Percentiles rank a stretch among this genome's conserved stretches.
Evolutionary conservation across 2,797 vertebrate species (phyloP).

Genomic region (Podargus strigoides): DNA sequence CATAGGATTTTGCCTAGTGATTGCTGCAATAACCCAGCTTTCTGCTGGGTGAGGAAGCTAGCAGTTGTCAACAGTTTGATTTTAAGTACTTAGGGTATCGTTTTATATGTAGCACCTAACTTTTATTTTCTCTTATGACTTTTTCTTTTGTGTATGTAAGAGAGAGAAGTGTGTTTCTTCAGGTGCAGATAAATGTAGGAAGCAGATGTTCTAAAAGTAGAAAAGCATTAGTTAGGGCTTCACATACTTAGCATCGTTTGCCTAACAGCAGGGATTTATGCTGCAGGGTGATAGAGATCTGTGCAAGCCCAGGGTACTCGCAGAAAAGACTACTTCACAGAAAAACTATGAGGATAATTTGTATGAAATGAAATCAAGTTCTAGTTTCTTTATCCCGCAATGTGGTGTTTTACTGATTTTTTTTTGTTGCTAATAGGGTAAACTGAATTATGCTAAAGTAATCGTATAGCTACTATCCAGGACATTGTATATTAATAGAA

Average conservation of each 20-base stretch:
- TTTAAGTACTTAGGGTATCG: not conserved
- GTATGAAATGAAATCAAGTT: not conserved
- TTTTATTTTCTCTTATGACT: not conserved
- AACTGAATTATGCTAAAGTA: not conserved
- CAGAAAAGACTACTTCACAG: not conserved
- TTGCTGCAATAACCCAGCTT: not conserved
- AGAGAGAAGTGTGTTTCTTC: not conserved
- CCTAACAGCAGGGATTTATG: not conserved
- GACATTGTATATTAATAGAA: not conserved
- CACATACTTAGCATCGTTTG: not conserved
- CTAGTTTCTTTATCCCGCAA: not conserved
- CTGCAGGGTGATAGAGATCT: not conserved
- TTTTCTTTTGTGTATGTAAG: not conserved
- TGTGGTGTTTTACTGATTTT: not conserved
- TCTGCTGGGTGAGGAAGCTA: not conserved
- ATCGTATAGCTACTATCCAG: not conserved
- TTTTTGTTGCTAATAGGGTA: not conserved
- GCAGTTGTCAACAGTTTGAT: not conserved
- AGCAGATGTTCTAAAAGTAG: not conserved
- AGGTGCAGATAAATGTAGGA: not conserved
- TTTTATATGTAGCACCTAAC: not conserved
- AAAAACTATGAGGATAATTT: not conserved
- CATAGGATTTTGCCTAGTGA: not conserved
- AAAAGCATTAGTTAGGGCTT: not conserved
- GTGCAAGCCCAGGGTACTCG: not conserved